phyloP scores from a whole-genome alignment of 2,888 invertebrate genomes.

The Orthonevra nobilis region DNA sequence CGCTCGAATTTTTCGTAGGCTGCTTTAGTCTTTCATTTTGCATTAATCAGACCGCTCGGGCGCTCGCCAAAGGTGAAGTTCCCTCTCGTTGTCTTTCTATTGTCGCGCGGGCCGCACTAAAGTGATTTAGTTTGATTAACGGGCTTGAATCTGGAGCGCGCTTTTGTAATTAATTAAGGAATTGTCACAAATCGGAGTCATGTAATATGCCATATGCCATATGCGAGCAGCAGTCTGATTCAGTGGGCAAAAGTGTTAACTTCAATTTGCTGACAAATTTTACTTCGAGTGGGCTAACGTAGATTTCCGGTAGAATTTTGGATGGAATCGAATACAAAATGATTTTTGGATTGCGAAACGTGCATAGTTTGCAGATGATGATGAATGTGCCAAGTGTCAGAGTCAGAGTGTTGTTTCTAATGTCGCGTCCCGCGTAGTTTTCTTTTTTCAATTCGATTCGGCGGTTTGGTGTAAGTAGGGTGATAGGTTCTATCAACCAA shows the following conservation, averaged over 20 bases:
- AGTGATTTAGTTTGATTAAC: slow-evolving; percentile 58
- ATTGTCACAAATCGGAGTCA: slow-evolving; percentile 37
- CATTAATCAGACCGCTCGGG: slow-evolving; percentile 79
- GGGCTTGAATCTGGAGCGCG: slow-evolving; percentile 12
- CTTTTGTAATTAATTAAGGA: slow-evolving; percentile 42
- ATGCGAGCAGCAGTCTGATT: slow-evolving; percentile 7
- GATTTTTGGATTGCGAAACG: slow-evolving; percentile 50
- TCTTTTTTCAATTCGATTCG: slow-evolving; percentile 16
- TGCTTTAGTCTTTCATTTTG: slow-evolving; percentile 76
- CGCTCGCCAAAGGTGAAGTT: slow-evolving; percentile 73
- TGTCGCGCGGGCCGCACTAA: slow-evolving; percentile 42
- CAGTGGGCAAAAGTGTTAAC: slow-evolving; percentile 35
- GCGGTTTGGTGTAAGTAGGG: slow-evolving; percentile 26
- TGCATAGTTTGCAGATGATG: slow-evolving; percentile 45
- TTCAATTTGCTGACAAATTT: slow-evolving; percentile 45
- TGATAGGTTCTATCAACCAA: slow-evolving; percentile 33
- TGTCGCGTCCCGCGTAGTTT: no score
- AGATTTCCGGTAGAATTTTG: slow-evolving; percentile 51
- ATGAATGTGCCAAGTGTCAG: no score
- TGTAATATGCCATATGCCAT: slow-evolving; percentile 6
- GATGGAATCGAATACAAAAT: slow-evolving; percentile 36
- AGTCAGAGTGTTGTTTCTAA: no score
- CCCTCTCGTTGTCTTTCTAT: slow-evolving; percentile 35
- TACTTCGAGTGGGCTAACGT: slow-evolving; percentile 33
- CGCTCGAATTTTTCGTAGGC: slow-evolving; percentile 58